phyloP scores from a whole-genome alignment of 2,797 vertebrate genomes.

The Ataeniobius toweri region DNA sequence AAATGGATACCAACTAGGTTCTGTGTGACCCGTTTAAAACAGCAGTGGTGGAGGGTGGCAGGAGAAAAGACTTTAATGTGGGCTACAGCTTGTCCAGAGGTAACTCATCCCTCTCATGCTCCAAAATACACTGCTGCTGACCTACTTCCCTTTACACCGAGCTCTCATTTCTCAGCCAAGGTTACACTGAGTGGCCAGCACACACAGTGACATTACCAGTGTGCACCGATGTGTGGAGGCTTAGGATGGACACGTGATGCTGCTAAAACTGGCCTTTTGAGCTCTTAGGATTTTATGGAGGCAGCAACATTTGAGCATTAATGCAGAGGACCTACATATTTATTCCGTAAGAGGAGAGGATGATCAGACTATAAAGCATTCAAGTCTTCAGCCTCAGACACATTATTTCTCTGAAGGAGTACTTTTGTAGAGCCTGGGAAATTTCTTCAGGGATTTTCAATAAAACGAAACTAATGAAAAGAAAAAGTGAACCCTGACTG shows the following conservation, averaged over 20 bases:
- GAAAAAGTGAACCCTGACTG: background rate
- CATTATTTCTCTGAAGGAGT: background rate
- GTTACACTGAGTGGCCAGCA: slow-evolving; percentile 15
- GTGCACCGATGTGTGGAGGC: slow-evolving; percentile 9
- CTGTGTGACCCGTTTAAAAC: background rate
- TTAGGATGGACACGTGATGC: background rate
- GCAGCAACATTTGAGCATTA: background rate
- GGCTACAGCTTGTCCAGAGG: slow-evolving; percentile 27
- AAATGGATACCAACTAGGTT: background rate
- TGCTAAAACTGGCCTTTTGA: slow-evolving; percentile 10
- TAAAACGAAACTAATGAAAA: background rate
- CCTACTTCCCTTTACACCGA: slow-evolving; percentile 50
- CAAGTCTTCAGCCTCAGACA: background rate
- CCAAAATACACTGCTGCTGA: slow-evolving; percentile 52
- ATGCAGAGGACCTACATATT: background rate
- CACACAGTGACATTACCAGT: slow-evolving; percentile 2
- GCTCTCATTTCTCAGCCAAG: slow-evolving; percentile 39
- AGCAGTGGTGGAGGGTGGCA: background rate
- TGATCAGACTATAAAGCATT: background rate
- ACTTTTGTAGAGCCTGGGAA: background rate
- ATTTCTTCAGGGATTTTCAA: background rate
- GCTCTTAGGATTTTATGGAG: slow-evolving; percentile 22
- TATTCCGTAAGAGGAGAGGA: background rate
- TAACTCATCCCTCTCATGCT: slow-evolving; percentile 28
- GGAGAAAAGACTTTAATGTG: slow-evolving; percentile 23